Evolutionary conservation across 2,888 invertebrate genomes (phyloP), one percentile per base, ranked within the genome.

Genomic region (Metallyticus violacea): DNA sequence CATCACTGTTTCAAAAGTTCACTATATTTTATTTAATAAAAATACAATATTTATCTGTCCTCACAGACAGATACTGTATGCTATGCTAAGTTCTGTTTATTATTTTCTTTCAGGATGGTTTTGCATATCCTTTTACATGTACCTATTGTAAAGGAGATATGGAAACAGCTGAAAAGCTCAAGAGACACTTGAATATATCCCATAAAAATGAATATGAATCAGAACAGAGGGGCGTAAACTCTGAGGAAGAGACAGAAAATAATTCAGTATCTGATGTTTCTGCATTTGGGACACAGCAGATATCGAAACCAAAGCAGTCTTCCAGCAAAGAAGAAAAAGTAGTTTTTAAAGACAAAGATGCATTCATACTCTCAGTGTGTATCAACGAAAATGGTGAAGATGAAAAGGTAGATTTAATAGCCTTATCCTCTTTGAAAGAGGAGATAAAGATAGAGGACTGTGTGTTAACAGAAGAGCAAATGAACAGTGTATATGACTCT

Each of bases 61-160:
- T n/a, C n/a, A n/a, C n/a, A n/a, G n/a, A n/a, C n/a, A n/a, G n/a
- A n/a, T n/a, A n/a, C n/a, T n/a, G n/a, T n/a, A n/a, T 62, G 9
- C 2, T 4, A 62, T 62, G 15, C 15, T 62, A 4, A 62, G 2
- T 62, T 62, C 7, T 62, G 40, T 15, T 62, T 62, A 15, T 62
- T 15, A 22, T 62, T 81, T 30, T 26, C n/a, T 77, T 77, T 6
- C 77, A 83, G 83, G 77, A 77, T 28, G 83, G 83, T 5, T 22
- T 28, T 7, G 22, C 2, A 7, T 83, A 29, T 26, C 83, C 83
- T 7, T 76, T 22, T 25, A 77, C 26, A 26, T 87, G 87, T 26
- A 81, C 81, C 7, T 78, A 81, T 6, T 87, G 87, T 85, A 7
- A 80, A 9, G 86, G 86, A 6, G 77, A 81, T 27, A 85, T 86